Evolutionary conservation across 2,797 vertebrate species (phyloP), one percentile per base, ranked within the genome.

Genomic region (Dromococcyx pavoninus): DNA sequence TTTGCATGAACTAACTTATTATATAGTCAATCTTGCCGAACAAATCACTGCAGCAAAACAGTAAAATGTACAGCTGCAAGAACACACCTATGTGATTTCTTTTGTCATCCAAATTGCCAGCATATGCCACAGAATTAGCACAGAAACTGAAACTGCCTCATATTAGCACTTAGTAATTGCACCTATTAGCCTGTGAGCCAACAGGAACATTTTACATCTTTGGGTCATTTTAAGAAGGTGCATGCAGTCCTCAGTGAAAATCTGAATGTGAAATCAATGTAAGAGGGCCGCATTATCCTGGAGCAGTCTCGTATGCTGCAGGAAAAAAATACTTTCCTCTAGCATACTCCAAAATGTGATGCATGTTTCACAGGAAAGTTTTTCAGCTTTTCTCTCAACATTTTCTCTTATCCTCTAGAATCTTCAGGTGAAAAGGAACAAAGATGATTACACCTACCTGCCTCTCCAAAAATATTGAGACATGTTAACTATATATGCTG

Each of bases 1-100:
- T 96, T 96, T 97, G 81, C 92, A 93, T 91, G 73, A 93, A 83
- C 79, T 94, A 93, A 91, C 86, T 93, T 95, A 91, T 71, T 87
- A 94, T 32, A 88, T 7, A 95, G 91, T 87, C 91, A 95, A 84
- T 87, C 80, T 93, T 86, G 91, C 86, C 75, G 84, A 95, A 93
- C 28, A 94, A 96, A 96, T 88, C 81, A 66, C 66, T 85, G 61
- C 79, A 83, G 78, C 0, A 5, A 92, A 96, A 92, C 58, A 75
- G 30, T 53, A 70, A 90, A 90, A 93, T 33, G 58, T 53, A 61
- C 54, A 91, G 53, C 70, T 78, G 60, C 86, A 91, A 43, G 19
- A 88, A 91, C 12, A 54, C 44, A 91, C 60, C 82, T 76, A 37
- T 24, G 70, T 80, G 72, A 56, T 76, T 93, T 89, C 73, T 87